These are phyloP conservation scores for Campylomormyrus tamandua DNA, from an alignment of 2,113 vertebrate genomes.

Conservation along the genomic window DNA sequence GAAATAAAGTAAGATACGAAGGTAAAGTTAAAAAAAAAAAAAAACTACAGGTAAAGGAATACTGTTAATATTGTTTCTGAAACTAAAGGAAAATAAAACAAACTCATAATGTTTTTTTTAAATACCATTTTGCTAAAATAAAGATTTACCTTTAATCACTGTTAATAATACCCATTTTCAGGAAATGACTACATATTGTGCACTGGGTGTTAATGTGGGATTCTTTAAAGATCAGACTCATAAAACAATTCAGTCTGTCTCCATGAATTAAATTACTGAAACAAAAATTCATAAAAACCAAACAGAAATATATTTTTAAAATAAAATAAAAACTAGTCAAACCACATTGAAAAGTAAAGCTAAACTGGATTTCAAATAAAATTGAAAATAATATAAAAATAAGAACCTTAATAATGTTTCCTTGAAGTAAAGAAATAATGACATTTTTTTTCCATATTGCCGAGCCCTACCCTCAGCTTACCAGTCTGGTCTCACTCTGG, in stretches of 20 bases:
- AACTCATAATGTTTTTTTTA: background rate
- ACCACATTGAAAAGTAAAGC: too few species aligned
- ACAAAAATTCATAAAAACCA: background rate
- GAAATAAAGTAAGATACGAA: background rate
- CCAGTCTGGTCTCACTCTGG: background rate
- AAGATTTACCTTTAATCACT: background rate
- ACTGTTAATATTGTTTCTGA: background rate
- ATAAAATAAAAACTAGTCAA: background rate
- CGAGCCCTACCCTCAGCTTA: background rate
- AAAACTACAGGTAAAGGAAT: background rate
- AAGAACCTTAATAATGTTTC: background rate
- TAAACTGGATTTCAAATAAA: too few species aligned
- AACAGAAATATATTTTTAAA: background rate
- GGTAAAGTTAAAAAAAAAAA: background rate
- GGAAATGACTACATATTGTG: background rate
- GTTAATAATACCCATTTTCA: background rate
- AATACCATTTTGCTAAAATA: background rate
- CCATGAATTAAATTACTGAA: background rate
- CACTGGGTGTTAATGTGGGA: background rate
- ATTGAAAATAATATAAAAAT: too few species aligned
- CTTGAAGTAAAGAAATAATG: background rate
- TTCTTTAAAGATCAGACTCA: background rate
- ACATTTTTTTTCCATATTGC: background rate
- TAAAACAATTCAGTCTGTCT: background rate
- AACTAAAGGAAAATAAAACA: background rate